These are phyloP conservation scores for Aurelia aurita DNA, from an alignment of 30 jellyfish, hydroid and myxozoan species.

Conservation along the genomic window DNA sequence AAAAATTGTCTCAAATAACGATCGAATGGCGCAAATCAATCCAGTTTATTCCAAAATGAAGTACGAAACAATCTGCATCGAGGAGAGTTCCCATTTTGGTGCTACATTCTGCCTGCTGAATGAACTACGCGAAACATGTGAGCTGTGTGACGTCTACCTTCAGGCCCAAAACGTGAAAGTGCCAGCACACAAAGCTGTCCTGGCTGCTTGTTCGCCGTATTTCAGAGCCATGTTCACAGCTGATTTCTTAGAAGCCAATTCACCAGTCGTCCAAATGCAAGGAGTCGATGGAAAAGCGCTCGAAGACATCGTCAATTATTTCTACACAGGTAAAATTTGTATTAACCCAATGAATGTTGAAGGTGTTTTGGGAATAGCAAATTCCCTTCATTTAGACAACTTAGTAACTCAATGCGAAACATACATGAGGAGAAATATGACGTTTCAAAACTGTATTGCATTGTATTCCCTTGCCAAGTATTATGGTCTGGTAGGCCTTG, in stretches of 20 bases:
- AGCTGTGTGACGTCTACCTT: slow-evolving; percentile 86
- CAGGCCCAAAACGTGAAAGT: slow-evolving; percentile 72
- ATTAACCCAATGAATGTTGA: slow-evolving; percentile 72
- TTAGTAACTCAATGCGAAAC: slow-evolving; percentile 79
- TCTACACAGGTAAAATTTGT: slow-evolving; percentile 78
- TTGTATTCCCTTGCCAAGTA: slow-evolving; percentile 81
- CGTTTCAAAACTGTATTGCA: slow-evolving; percentile 80
- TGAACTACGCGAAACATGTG: slow-evolving; percentile 90
- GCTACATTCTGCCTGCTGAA: slow-evolving; percentile 77
- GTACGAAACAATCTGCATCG: slow-evolving; percentile 70
- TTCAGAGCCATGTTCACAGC: slow-evolving; percentile 95
- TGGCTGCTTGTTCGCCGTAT: slow-evolving; percentile 97
- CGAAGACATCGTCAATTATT: slow-evolving; percentile 80
- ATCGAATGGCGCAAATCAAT: neutral
- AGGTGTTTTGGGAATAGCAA: slow-evolving; percentile 78
- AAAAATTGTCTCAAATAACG: neutral
- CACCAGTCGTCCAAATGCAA: slow-evolving; percentile 72
- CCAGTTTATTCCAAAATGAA: slow-evolving; percentile 46
- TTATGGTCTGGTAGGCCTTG: slow-evolving; percentile 75
- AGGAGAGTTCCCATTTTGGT: slow-evolving; percentile 63
- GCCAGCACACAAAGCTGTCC: slow-evolving; percentile 91
- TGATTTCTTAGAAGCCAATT: slow-evolving; percentile 81
- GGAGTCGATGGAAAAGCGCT: slow-evolving; percentile 86
- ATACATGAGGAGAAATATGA: slow-evolving; percentile 90
- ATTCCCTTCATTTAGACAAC: slow-evolving; percentile 70